Evolutionary conservation across 2,113 vertebrate species (phyloP).

Genomic region (Myrmecobius fasciatus): DNA sequence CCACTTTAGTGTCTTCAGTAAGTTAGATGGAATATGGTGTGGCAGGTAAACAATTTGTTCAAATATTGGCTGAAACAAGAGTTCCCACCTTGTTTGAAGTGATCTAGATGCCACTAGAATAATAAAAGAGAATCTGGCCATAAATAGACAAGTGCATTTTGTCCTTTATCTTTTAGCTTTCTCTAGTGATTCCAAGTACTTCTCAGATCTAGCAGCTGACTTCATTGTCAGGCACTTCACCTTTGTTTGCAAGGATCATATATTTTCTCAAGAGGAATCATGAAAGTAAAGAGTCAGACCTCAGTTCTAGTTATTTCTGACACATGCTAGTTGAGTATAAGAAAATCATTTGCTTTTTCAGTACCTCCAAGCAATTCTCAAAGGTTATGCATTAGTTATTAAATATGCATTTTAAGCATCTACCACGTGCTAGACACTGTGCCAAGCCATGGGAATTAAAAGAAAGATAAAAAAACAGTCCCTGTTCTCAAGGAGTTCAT

Average conservation of each 20-base stretch:
- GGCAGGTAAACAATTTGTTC: slow-evolving; percentile 43
- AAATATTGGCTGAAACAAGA: slow-evolving; percentile 10
- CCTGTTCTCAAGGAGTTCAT: too few relatives aligned
- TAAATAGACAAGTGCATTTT: slow-evolving; percentile 24
- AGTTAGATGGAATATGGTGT: slow-evolving; percentile 37
- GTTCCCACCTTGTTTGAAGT: slow-evolving; percentile 34
- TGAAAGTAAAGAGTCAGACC: not conserved
- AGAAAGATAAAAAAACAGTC: too few relatives aligned
- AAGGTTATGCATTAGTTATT: not conserved
- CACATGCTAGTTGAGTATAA: not conserved
- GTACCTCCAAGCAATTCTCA: not conserved
- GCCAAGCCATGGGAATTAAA: too few relatives aligned
- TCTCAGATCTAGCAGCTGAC: too few relatives aligned
- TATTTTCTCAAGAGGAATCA: not conserved
- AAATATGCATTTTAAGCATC: not conserved
- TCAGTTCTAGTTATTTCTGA: not conserved
- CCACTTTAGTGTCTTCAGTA: slow-evolving; percentile 37
- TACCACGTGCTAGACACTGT: too few relatives aligned
- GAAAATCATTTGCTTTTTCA: not conserved
- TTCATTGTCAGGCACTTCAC: not conserved
- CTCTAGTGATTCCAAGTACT: not conserved
- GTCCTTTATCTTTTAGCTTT: not conserved
- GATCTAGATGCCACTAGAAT: slow-evolving; percentile 26
- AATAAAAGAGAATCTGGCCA: slow-evolving; percentile 37
- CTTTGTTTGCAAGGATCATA: not conserved